phyloP scores from a whole-genome alignment of 2,888 invertebrate genomes.

The Lasiommata megera region DNA sequence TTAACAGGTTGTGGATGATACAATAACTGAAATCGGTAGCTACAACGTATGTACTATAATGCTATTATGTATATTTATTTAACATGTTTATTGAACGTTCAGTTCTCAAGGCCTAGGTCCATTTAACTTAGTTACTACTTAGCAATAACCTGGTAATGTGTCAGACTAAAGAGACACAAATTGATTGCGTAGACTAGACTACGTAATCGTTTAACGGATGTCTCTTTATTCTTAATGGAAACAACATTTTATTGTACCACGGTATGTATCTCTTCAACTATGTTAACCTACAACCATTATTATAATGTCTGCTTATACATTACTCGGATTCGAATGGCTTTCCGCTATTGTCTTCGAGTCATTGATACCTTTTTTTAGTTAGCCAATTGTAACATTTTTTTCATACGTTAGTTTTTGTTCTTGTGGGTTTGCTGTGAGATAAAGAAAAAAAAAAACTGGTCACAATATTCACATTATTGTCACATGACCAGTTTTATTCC shows the following conservation, averaged over 20 bases:
- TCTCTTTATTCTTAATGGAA: background rate
- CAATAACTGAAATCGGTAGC: too few species aligned
- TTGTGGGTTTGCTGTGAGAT: too few species aligned
- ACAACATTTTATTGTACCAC: background rate
- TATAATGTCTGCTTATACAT: background rate
- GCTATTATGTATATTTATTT: background rate
- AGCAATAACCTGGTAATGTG: background rate
- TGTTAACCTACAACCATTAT: background rate
- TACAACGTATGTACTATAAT: too few species aligned
- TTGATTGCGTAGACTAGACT: background rate
- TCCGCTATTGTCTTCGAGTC: conserved; percentile 5
- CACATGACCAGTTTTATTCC: too few species aligned
- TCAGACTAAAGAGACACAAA: background rate
- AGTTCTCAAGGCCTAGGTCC: background rate
- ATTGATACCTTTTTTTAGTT: conserved; percentile 7
- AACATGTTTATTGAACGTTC: background rate
- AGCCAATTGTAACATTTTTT: background rate
- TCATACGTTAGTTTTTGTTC: background rate
- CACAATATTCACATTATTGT: too few species aligned
- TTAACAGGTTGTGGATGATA: too few species aligned
- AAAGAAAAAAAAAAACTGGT: too few species aligned
- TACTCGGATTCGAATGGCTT: background rate
- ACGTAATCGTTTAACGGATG: background rate
- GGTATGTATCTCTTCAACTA: background rate
- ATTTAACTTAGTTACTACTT: background rate